Conservation (phyloP, 2,113 vertebrate species). For the Hyaena hyaena region DNA sequence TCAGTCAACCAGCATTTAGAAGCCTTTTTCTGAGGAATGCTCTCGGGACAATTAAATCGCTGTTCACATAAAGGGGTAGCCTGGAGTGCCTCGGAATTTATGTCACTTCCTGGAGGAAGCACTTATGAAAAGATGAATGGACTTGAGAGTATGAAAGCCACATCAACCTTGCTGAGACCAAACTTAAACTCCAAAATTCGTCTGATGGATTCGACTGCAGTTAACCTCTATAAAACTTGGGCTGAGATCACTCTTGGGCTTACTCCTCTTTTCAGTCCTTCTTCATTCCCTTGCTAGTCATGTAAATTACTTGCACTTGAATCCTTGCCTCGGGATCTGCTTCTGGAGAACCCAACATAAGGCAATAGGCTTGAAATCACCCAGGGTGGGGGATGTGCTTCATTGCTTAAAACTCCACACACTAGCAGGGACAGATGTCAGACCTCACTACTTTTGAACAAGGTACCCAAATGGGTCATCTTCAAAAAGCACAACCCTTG, state of each 20-base stretch:
- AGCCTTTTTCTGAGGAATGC: not conserved
- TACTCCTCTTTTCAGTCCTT: not conserved
- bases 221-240: not conserved
- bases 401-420: not conserved
- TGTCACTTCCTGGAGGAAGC: not conserved
- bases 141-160: not conserved
- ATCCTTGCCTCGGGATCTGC: not conserved
- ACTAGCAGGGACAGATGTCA: not conserved
- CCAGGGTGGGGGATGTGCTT: accelerated
- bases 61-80: not conserved
- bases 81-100: not conserved
- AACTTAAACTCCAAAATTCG: not conserved
- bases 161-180: not conserved
- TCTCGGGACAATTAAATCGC: not conserved
- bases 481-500: not conserved
- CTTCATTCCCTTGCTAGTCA: not conserved
- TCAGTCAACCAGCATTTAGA: not conserved
- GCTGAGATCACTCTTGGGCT: not conserved
- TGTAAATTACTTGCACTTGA: not conserved
- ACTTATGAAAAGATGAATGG: not conserved
- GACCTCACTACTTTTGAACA: not conserved
- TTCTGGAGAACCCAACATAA: not conserved
- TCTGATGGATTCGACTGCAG: not conserved
- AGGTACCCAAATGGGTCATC: not conserved
- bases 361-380: not conserved